phyloP scores from a whole-genome alignment of 2,797 vertebrate genomes.

The Jordanella pulchra region DNA sequence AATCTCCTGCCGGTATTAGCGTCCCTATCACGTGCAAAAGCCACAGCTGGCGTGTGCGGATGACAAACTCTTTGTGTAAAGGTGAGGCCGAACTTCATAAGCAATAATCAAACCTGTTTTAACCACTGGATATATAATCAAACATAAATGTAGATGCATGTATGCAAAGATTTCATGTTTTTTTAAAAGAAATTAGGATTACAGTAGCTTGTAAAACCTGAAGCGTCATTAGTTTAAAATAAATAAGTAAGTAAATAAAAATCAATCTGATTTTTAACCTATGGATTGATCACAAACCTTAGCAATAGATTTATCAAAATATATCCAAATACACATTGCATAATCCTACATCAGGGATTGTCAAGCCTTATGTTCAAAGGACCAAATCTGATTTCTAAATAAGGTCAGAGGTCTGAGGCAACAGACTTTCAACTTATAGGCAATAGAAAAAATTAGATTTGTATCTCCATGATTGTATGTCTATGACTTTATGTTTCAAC shows the following conservation, averaged over 20 bases:
- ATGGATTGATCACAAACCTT: constrained; percentile 15
- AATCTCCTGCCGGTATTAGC: constrained; percentile 45
- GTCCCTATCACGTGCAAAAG: constrained; percentile 53
- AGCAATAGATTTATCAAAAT: constrained; percentile 33
- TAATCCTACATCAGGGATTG: neutral
- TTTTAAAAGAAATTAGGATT: constrained; percentile 22
- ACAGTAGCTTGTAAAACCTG: constrained; percentile 21
- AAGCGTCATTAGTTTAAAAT: constrained; percentile 35
- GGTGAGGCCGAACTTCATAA: constrained; percentile 55
- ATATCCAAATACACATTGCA: constrained; percentile 34
- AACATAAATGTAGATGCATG: neutral
- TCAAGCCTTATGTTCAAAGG: neutral
- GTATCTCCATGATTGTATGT: neutral
- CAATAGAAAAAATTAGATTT: constrained; percentile 15
- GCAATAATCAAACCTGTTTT: constrained; percentile 41
- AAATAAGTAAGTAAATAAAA: constrained; percentile 41
- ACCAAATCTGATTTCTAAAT: neutral
- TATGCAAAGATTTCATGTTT: neutral
- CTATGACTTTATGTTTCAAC: neutral
- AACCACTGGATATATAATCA: constrained; percentile 55
- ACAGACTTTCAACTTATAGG: neutral
- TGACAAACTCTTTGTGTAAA: constrained; percentile 45
- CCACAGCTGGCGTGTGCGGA: constrained; percentile 53
- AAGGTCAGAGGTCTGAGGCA: neutral
- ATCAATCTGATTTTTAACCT: constrained; percentile 46